These are phyloP conservation scores for Laticauda laticaudata DNA, from an alignment of 2,113 vertebrate species.

Conservation along the genomic window DNA sequence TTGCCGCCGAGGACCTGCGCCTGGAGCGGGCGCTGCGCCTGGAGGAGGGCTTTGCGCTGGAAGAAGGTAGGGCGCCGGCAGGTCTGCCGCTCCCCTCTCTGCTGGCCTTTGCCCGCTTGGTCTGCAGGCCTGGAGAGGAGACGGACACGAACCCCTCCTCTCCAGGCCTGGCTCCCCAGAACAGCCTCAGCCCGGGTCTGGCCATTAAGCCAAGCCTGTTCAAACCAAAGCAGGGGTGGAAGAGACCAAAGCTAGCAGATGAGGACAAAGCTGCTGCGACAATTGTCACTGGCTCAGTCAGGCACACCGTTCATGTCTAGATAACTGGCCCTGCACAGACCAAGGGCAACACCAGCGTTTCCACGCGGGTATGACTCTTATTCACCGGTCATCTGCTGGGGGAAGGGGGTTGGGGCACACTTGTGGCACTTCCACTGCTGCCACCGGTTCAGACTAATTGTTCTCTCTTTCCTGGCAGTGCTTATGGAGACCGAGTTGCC, in stretches of 20 bases:
- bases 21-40: conserved; percentile 84
- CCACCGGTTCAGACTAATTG: conserved; percentile 7
- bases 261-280: background rate
- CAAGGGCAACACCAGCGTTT: background rate
- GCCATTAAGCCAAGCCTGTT: background rate
- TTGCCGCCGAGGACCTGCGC: conserved; percentile 85
- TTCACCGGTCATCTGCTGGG: background rate
- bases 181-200: background rate
- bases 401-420: too few species aligned
- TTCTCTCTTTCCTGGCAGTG: conserved; percentile 58
- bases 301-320: background rate
- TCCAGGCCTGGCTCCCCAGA: background rate
- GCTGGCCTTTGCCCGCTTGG: background rate
- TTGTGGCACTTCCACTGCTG: background rate
- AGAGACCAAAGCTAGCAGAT: background rate
- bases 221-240: background rate
- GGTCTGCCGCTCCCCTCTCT: background rate
- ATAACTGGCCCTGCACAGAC: background rate
- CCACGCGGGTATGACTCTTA: background rate
- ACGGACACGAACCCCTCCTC: background rate
- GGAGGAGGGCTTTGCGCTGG: conserved; percentile 78
- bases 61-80: conserved; percentile 77
- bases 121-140: background rate
- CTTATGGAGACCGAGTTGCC: conserved; percentile 55
- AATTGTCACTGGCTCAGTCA: background rate